Percentiles rank a stretch among this genome's conserved stretches.
phyloP scores from a whole-genome alignment of 2,888 invertebrate genomes.

The Pammene fasciana region DNA sequence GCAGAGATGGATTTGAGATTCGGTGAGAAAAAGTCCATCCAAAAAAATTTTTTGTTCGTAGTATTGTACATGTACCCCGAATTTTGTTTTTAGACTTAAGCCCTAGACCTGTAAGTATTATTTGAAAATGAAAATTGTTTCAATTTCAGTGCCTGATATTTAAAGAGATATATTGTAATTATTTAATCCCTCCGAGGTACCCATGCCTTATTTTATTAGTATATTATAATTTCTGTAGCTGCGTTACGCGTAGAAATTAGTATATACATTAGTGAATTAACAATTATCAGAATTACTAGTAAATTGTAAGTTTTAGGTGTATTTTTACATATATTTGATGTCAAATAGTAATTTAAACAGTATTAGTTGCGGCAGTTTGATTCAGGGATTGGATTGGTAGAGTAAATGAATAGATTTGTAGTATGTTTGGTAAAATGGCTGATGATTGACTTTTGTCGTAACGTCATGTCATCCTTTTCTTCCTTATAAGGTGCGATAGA shows the following conservation, averaged over 20 bases:
- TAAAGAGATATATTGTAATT: conserved; percentile 52
- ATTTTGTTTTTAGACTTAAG: conserved; percentile 44
- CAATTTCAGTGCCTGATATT: conserved; percentile 77
- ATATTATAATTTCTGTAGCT: conserved; percentile 60
- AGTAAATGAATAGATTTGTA: conserved; percentile 7
- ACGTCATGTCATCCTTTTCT: not conserved
- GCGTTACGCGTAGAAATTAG: conserved; percentile 64
- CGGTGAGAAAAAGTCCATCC: conserved; percentile 61
- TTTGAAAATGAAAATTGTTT: conserved; percentile 61
- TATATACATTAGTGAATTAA: conserved; percentile 52
- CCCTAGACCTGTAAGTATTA: conserved; percentile 53
- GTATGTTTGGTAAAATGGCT: conserved; percentile 5
- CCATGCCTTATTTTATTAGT: conserved; percentile 81
- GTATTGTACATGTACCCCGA: conserved; percentile 17
- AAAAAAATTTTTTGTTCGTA: conserved; percentile 48
- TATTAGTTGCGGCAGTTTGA: conserved; percentile 48
- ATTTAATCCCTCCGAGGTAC: conserved; percentile 77
- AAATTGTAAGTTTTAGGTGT: conserved; percentile 55
- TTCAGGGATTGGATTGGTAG: not conserved
- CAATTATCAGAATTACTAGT: conserved; percentile 58
- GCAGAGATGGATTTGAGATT: conserved; percentile 42
- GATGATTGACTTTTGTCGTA: not conserved
- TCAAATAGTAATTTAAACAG: conserved; percentile 56
- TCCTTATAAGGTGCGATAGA: not conserved
- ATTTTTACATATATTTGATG: conserved; percentile 61